Conservation (phyloP, 2,888 invertebrate genomes). For the Ophion costatus region DNA sequence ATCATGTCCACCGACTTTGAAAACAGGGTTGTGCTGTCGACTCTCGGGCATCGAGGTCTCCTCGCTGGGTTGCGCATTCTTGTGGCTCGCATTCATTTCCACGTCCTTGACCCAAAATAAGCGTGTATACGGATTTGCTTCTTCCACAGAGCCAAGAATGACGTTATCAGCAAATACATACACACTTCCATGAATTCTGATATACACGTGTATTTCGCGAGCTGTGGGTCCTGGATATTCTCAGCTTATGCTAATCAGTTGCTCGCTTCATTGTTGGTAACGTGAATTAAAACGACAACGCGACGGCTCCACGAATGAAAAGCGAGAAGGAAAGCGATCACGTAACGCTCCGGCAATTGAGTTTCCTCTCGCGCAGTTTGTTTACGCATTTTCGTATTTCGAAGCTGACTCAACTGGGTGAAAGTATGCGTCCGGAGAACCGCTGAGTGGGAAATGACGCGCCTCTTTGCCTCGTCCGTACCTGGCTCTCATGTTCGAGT, state of each 20-base stretch:
- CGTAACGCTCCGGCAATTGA: slow-evolving; percentile 12
- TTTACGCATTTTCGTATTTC: slow-evolving; percentile 65
- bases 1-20: no score
- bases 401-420: slow-evolving; percentile 67
- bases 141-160: not conserved
- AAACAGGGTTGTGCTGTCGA: not conserved
- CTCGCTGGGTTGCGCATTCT: slow-evolving; percentile 39
- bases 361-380: slow-evolving; percentile 16
- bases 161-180: not conserved
- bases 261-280: not conserved
- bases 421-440: slow-evolving; percentile 62
- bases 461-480: slow-evolving; percentile 40
- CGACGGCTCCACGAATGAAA: not conserved
- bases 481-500: not conserved
- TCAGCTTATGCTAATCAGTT: not conserved
- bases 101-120: slow-evolving; percentile 68
- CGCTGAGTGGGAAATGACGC: slow-evolving; percentile 53
- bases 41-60: slow-evolving; percentile 65
- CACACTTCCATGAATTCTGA: not conserved
- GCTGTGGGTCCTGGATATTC: not conserved
- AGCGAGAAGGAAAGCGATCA: slow-evolving; percentile 20
- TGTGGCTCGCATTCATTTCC: slow-evolving; percentile 63
- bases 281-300: not conserved
- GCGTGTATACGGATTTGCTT: slow-evolving; percentile 39
- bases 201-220: not conserved